Evolutionary conservation across 2,113 vertebrate species (phyloP).

Genomic region (Anser brachyrhynchus): DNA sequence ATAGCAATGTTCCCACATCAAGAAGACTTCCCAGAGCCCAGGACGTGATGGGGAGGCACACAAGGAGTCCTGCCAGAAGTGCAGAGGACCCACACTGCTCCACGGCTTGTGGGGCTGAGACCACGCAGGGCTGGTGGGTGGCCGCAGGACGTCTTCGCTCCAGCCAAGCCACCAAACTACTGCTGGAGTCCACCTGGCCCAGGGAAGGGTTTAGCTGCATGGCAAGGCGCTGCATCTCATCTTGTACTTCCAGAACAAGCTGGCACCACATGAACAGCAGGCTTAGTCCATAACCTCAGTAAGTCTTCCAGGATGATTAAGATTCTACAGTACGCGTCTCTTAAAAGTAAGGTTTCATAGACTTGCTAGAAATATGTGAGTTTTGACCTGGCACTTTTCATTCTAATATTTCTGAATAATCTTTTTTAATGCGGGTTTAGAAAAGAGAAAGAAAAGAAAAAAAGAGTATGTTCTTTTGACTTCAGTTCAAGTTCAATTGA

Average conservation of each 20-base stretch:
- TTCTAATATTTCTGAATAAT: slow-evolving; percentile 31
- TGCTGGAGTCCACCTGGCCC: neutral
- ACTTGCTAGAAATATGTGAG: slow-evolving; percentile 33
- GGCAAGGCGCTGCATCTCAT: neutral
- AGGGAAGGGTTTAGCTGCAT: neutral
- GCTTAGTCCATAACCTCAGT: neutral
- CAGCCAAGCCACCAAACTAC: neutral
- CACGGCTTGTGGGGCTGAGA: accelerated
- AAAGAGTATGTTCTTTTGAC: slow-evolving; percentile 5
- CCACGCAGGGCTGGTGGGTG: neutral
- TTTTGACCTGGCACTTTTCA: slow-evolving; percentile 43
- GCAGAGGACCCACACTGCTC: neutral
- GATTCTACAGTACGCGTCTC: slow-evolving; percentile 13
- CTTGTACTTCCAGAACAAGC: neutral
- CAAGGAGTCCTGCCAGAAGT: neutral
- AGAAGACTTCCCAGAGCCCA: neutral
- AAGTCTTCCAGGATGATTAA: slow-evolving; percentile 30
- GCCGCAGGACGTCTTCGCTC: neutral
- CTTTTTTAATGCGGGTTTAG: slow-evolving; percentile 29
- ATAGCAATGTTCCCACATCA: neutral
- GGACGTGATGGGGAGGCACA: neutral
- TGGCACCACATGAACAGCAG: neutral
- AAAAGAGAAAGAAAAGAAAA: neutral
- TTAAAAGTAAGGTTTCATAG: slow-evolving; percentile 34
- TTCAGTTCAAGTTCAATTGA: slow-evolving; percentile 26